Conservation (phyloP, 2,888 invertebrate species). For the Dascillus cervinus region DNA sequence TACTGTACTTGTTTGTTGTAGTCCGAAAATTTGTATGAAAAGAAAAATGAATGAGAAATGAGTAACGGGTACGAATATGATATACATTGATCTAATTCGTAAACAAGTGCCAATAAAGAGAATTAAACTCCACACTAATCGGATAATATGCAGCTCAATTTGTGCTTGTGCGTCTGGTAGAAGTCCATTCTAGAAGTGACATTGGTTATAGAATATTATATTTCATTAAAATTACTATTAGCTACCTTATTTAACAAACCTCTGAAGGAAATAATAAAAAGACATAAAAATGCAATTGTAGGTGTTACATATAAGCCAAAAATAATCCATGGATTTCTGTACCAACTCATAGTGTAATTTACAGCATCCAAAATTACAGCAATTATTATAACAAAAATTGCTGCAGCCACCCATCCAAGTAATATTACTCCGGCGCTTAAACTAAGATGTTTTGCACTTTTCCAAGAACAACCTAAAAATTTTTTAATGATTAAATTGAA, state of each 20-base stretch:
- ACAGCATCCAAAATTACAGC: slow-evolving; percentile 39
- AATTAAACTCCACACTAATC: slow-evolving; percentile 18
- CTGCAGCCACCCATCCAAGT: slow-evolving; percentile 28
- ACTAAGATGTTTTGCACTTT: slow-evolving; percentile 5
- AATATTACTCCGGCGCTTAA: slow-evolving; percentile 14
- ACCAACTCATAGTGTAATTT: slow-evolving; percentile 52
- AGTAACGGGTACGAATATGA: slow-evolving; percentile 16
- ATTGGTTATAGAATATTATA: too few species aligned
- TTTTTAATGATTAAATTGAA: background rate
- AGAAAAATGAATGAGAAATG: slow-evolving; percentile 14
- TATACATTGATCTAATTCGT: slow-evolving; percentile 17
- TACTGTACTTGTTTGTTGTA: slow-evolving; percentile 14
- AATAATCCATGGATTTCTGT: slow-evolving; percentile 47
- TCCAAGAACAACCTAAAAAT: slow-evolving; percentile 7
- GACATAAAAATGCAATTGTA: slow-evolving; percentile 33
- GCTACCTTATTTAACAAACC: slow-evolving; percentile 20
- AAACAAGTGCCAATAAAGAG: slow-evolving; percentile 15
- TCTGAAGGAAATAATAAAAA: slow-evolving; percentile 31
- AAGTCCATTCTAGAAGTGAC: too few species aligned
- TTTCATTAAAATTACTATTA: too few species aligned
- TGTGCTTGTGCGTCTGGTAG: slow-evolving; percentile 15
- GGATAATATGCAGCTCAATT: slow-evolving; percentile 16
- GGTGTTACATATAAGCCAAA: slow-evolving; percentile 42
- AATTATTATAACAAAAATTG: slow-evolving; percentile 29
- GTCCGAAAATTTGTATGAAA: slow-evolving; percentile 13